Evolutionary conservation across 1,140 invertebrate genomes (phyloP).

Genomic region (Colletes gigas): DNA sequence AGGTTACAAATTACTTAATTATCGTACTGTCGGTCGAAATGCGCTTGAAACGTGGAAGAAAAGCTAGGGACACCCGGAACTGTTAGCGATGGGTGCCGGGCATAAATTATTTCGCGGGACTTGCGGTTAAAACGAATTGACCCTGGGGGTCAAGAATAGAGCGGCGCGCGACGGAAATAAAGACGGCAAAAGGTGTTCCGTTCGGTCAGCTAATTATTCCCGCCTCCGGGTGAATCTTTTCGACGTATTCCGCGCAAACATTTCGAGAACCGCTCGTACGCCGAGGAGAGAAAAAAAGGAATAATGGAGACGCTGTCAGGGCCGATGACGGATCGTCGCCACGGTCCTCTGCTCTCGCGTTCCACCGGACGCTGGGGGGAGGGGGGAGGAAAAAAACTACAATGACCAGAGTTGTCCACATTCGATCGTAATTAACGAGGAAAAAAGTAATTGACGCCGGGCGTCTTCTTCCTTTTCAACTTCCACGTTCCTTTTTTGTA

Average conservation of each 20-base stretch:
- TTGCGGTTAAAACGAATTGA: slow-evolving; percentile 68
- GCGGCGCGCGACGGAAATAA: slow-evolving; percentile 60
- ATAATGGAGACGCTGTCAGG: slow-evolving; percentile 13
- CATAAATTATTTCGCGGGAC: slow-evolving; percentile 66
- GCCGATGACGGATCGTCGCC: slow-evolving; percentile 9
- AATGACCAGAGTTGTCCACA: not conserved
- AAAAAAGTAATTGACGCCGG: not conserved
- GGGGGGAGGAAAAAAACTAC: not conserved
- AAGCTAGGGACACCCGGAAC: slow-evolving; percentile 35
- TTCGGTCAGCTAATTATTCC: slow-evolving; percentile 61
- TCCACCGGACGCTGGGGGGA: too few relatives aligned
- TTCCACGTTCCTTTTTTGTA: not conserved
- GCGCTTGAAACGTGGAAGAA: slow-evolving; percentile 18
- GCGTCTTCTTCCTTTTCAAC: not conserved
- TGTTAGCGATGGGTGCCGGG: slow-evolving; percentile 33
- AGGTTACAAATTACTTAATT: slow-evolving; percentile 30
- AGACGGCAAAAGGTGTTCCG: slow-evolving; percentile 35
- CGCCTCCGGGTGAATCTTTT: slow-evolving; percentile 35
- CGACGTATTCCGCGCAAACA: slow-evolving; percentile 43
- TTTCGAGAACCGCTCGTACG: too few relatives aligned
- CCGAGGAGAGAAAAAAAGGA: not conserved
- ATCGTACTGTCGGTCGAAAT: slow-evolving; percentile 47
- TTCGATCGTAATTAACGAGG: not conserved
- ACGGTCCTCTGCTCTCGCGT: not conserved
- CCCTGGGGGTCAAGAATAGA: slow-evolving; percentile 62